Evolutionary conservation across 35 echinoderm and acorn worm genomes (phyloP), one percentile per base, ranked within the genome.

Genomic region (Acanthaster planci): DNA sequence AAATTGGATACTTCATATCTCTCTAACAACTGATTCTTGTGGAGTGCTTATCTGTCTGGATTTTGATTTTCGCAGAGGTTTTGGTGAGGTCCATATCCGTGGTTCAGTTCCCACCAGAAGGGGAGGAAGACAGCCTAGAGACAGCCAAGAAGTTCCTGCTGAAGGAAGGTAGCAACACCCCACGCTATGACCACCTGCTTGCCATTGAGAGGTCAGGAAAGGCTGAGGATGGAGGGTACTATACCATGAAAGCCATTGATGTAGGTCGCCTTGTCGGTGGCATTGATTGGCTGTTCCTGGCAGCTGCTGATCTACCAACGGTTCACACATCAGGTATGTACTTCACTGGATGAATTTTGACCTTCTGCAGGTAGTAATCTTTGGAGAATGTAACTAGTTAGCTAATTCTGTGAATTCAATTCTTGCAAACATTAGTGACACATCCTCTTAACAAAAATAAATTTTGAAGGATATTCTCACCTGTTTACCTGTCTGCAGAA

Each of bases 271-370:
- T n/a, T 75, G 40, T 40, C 18, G 26, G 78, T 42, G 50, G 77
- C 52, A 86, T 81, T n/a, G 94, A 97, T 57, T 47, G 59, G 14
- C 30, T 97, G 52, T 97, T 97, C 86, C 79, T 87, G 67, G 90
- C 64, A 18, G 94, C 94, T 21, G 39, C 76, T 39, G 80, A 85
- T 1, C 80, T 92, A 55, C 75, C 86, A 12, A 36, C 14, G 36
- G 64, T 89, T 26, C 80, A 54, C 18, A 97, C 93, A 17, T 88
- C 93, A 81, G 89, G 92, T 94, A 40, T 22, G 21, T 21, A 42
- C 17, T 38, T 19, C 16, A 0, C 36, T 1, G 27, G 0, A 37
- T 35, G n/a, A n/a, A n/a, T n/a, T n/a, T n/a, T n/a, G n/a, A n/a
- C n/a, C n/a, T n/a, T n/a, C n/a, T n/a, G n/a, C n/a, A n/a, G n/a